Conservation (phyloP, 2,797 vertebrate genomes). For the Sebastes matsubarae region DNA sequence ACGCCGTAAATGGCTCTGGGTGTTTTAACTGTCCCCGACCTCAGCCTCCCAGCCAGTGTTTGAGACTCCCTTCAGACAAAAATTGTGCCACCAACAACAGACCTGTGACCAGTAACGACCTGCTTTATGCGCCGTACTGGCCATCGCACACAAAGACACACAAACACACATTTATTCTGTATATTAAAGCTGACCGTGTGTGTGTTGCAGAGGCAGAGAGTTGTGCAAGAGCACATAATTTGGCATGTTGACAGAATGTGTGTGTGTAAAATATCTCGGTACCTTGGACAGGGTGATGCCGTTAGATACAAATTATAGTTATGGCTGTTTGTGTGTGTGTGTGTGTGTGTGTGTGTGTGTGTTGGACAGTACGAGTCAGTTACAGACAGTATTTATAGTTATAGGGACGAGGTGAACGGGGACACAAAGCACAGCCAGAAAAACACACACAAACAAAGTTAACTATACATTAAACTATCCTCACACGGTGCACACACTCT, state of each 20-base stretch:
- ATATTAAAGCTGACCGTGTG: not conserved
- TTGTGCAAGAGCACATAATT: constrained; percentile 39
- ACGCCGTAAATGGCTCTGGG: constrained; percentile 32
- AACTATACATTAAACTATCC: constrained; percentile 39
- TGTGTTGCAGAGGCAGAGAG: not conserved
- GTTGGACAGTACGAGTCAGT: constrained; percentile 32
- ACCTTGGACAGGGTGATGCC: constrained; percentile 58
- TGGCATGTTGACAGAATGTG: constrained; percentile 28
- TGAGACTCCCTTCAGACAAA: constrained; percentile 32
- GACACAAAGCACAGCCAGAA: constrained; percentile 31
- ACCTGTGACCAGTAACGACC: constrained; percentile 27
- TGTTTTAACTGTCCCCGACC: constrained; percentile 24
- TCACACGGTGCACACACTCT: not conserved
- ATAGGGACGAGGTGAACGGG: constrained; percentile 41
- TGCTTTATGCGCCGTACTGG: constrained; percentile 9
- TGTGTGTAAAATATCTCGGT: constrained; percentile 50
- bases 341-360: constrained; percentile 16
- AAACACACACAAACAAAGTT: constrained; percentile 36
- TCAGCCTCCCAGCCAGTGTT: constrained; percentile 11
- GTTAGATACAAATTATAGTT: constrained; percentile 65
- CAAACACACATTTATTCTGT: not conserved
- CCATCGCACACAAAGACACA: not conserved
- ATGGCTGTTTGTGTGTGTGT: constrained; percentile 24
- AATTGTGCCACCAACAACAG: constrained; percentile 3
- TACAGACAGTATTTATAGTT: constrained; percentile 59